Conservation (phyloP, 2,797 vertebrate species). For the Helicolenus hilgendorfi region DNA sequence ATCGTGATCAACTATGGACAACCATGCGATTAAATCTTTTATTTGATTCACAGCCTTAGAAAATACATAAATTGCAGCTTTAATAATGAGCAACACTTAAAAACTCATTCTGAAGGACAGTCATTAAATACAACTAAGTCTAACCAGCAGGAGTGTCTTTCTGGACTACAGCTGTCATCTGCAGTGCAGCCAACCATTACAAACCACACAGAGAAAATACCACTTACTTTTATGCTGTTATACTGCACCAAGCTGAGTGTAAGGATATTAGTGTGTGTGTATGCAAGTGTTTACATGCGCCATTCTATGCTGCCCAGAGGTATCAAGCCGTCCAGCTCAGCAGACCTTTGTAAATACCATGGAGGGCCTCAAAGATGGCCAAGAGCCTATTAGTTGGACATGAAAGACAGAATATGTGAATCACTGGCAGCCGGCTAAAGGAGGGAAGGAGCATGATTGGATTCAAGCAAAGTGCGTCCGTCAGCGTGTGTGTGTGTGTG, state of each 20-base stretch:
- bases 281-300: conserved; percentile 26
- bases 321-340: conserved; percentile 62
- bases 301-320: conserved; percentile 53
- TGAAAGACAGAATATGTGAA: conserved; percentile 65
- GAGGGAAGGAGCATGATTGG: conserved; percentile 34
- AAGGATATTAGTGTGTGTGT: conserved; percentile 1
- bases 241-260: conserved; percentile 12
- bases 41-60: not conserved
- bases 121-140: not conserved
- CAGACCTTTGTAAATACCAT: conserved; percentile 73
- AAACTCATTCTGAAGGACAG: not conserved
- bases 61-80: not conserved
- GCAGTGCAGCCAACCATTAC: conserved; percentile 29
- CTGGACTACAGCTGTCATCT: conserved; percentile 16
- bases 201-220: conserved; percentile 50
- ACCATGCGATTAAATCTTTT: too few relatives aligned
- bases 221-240: conserved; percentile 20
- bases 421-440: conserved; percentile 44
- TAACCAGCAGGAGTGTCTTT: not conserved
- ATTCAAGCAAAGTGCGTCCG: conserved; percentile 17
- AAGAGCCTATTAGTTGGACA: conserved; percentile 68
- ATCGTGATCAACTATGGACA: too few relatives aligned
- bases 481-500: conserved; percentile 1
- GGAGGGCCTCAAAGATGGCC: conserved; percentile 54
- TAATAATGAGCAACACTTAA: not conserved